These are phyloP conservation scores for Yponomeuta cagnagella DNA, from an alignment of 2,888 invertebrate species.

Conservation along the genomic window DNA sequence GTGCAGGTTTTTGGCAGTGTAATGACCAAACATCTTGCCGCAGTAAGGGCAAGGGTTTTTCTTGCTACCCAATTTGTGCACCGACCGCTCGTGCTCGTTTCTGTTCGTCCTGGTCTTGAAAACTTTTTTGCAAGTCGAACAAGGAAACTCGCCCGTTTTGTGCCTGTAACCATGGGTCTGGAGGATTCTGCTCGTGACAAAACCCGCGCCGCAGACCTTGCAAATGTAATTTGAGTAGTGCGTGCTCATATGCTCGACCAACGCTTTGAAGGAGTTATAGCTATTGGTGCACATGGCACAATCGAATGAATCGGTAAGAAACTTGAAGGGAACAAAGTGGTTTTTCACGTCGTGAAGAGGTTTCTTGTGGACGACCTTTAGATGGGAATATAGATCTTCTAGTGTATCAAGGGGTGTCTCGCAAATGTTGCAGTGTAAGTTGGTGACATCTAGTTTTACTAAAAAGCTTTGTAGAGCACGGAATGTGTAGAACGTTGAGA, in stretches of 20 bases:
- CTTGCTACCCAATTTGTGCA: constrained; percentile 38
- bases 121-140: constrained; percentile 53
- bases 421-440: constrained; percentile 42
- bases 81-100: constrained; percentile 53
- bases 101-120: constrained; percentile 57
- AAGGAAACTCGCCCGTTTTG: constrained; percentile 39
- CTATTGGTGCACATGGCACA: constrained; percentile 37
- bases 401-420: constrained; percentile 25
- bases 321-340: constrained; percentile 42
- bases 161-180: constrained; percentile 42
- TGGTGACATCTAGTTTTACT: constrained; percentile 47
- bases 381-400: constrained; percentile 34
- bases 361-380: constrained; percentile 33
- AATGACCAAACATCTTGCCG: constrained; percentile 50
- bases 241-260: constrained; percentile 40
- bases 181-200: constrained; percentile 33
- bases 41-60: constrained; percentile 48
- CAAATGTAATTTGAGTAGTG: constrained; percentile 42
- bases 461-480: constrained; percentile 26
- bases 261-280: constrained; percentile 37
- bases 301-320: constrained; percentile 29
- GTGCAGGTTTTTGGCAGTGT: constrained; percentile 53
- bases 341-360: constrained; percentile 38
- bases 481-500: constrained; percentile 23
- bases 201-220: constrained; percentile 38